Conservation (phyloP, 2,797 vertebrate genomes). For the Chelidonichthys spinosus region DNA sequence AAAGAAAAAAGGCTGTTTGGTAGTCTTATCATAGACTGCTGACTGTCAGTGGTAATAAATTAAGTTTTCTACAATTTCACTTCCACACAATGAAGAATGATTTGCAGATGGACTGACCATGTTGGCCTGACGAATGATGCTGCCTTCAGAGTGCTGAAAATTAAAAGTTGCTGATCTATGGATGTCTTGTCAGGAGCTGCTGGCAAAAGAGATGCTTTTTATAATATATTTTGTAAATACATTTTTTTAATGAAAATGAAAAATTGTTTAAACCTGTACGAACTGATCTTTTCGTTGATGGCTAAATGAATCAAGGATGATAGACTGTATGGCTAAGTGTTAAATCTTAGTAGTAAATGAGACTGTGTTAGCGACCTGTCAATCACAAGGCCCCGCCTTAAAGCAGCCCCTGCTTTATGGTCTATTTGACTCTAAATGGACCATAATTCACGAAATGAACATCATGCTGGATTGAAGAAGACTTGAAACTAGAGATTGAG, state of each 20-base stretch:
- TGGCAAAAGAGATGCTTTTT: background rate
- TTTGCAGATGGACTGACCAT: slow-evolving; percentile 2
- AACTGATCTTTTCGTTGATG: background rate
- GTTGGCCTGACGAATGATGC: background rate
- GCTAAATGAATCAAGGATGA: background rate
- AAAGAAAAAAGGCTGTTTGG: slow-evolving; percentile 26
- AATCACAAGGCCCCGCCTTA: too few relatives aligned
- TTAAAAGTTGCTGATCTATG: background rate
- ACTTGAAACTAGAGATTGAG: too few relatives aligned
- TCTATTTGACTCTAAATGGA: too few relatives aligned
- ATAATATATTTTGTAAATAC: background rate
- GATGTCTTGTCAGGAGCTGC: background rate
- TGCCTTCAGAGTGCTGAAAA: background rate
- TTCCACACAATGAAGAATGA: slow-evolving; percentile 3
- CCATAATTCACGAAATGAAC: too few relatives aligned
- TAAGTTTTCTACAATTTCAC: slow-evolving; percentile 12
- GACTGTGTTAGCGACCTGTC: too few relatives aligned
- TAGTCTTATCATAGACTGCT: slow-evolving; percentile 36
- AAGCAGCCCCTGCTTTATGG: too few relatives aligned
- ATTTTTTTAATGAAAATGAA: background rate
- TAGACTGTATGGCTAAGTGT: too few relatives aligned
- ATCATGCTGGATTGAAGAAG: too few relatives aligned
- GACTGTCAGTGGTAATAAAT: slow-evolving; percentile 26
- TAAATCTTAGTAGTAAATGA: background rate
- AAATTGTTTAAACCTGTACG: background rate